Evolutionary conservation across 2,888 invertebrate genomes (phyloP).

Genomic region (Disparrhopalites patrizii): DNA sequence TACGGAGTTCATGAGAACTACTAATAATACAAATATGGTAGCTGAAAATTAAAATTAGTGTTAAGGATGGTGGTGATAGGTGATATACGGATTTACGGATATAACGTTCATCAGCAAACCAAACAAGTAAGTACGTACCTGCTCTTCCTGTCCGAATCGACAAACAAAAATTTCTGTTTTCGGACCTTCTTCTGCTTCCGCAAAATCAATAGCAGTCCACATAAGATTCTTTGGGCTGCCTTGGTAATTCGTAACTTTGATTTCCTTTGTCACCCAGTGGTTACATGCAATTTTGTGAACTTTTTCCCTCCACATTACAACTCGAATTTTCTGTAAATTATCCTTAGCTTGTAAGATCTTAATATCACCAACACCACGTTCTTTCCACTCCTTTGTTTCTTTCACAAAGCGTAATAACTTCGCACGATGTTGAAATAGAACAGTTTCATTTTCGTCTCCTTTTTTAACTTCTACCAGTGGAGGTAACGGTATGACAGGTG

Average conservation of each 20-base stretch:
- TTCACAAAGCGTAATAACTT: conserved; percentile 70
- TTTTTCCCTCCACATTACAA: conserved; percentile 86
- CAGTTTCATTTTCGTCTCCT: conserved; percentile 79
- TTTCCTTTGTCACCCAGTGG: conserved; percentile 49
- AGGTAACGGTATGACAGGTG: conserved; percentile 84
- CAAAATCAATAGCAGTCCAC: conserved; percentile 51
- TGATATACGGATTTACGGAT: no score
- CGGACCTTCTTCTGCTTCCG: conserved; percentile 50
- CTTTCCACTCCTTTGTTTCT: conserved; percentile 80
- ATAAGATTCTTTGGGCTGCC: conserved; percentile 49
- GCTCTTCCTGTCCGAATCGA: conserved; percentile 50
- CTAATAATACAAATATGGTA: no score
- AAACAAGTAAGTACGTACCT: conserved; percentile 27
- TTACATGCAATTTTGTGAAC: conserved; percentile 51
- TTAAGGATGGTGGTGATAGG: no score
- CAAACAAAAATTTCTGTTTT: conserved; percentile 53
- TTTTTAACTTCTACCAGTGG: conserved; percentile 68
- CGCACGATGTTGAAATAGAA: conserved; percentile 73
- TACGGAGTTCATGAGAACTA: no score
- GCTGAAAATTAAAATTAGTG: no score
- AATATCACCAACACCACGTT: conserved; percentile 85
- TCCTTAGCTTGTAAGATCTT: conserved; percentile 75
- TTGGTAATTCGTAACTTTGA: conserved; percentile 49
- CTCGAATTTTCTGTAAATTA: conserved; percentile 64
- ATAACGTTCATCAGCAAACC: no score